Percentiles rank a stretch among this genome's conserved stretches.
These are phyloP conservation scores for Platypus cylindrus DNA, from an alignment of 2,888 invertebrate species.

Conservation along the genomic window DNA sequence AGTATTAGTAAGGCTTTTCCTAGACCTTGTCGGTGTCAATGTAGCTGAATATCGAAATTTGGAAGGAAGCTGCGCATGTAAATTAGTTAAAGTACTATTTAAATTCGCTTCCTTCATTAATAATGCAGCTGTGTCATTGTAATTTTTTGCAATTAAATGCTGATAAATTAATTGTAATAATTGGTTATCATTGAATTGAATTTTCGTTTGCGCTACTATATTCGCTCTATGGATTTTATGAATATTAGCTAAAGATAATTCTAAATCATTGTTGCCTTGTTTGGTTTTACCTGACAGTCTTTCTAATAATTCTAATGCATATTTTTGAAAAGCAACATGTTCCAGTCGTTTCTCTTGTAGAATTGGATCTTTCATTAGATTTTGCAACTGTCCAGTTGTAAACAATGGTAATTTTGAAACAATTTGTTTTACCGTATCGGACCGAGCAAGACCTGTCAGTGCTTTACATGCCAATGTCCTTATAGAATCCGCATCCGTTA, in stretches of 20 bases:
- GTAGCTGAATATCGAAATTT: slow-evolving; percentile 38
- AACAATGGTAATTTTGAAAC: slow-evolving; percentile 90
- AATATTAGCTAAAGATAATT: slow-evolving; percentile 79
- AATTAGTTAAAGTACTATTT: slow-evolving; percentile 39
- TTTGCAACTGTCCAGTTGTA: slow-evolving; percentile 83
- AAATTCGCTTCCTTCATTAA: slow-evolving; percentile 69
- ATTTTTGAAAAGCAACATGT: slow-evolving; percentile 91
- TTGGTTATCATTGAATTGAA: slow-evolving; percentile 89
- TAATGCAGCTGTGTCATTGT: slow-evolving; percentile 55
- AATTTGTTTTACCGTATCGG: slow-evolving; percentile 86
- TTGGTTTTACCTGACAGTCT: slow-evolving; percentile 85
- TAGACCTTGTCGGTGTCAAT: slow-evolving; percentile 40
- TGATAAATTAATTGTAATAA: slow-evolving; percentile 83
- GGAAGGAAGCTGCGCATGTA: slow-evolving; percentile 29
- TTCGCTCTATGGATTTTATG: slow-evolving; percentile 67
- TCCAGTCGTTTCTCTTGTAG: slow-evolving; percentile 91
- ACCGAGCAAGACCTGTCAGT: slow-evolving; percentile 84
- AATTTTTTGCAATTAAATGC: slow-evolving; percentile 68
- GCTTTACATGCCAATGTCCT: slow-evolving; percentile 88
- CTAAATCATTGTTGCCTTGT: slow-evolving; percentile 62
- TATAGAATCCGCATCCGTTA: slow-evolving; percentile 93
- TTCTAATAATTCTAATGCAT: slow-evolving; percentile 81
- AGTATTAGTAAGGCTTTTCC: slow-evolving; percentile 14
- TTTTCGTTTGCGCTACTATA: slow-evolving; percentile 91
- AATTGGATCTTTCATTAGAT: slow-evolving; percentile 91